These are phyloP conservation scores for Propithecus deckenii DNA, from an alignment of 2,797 vertebrate genomes.

Conservation along the genomic window DNA sequence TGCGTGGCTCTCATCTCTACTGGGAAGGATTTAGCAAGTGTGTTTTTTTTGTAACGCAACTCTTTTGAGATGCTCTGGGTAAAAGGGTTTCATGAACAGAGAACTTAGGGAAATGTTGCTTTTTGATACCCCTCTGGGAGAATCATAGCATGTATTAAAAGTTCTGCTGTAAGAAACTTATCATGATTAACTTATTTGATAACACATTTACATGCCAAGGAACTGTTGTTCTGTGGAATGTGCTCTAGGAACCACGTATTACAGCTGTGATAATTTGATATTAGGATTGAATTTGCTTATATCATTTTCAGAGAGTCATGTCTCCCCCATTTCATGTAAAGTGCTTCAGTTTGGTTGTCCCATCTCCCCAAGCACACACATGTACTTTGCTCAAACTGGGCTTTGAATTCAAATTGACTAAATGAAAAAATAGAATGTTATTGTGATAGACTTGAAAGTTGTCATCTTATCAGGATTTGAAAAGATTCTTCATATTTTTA, in stretches of 20 bases:
- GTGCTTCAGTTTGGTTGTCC: neutral
- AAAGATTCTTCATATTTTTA: neutral
- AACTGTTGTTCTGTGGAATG: neutral
- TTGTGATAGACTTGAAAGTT: conserved; percentile 13
- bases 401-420: neutral
- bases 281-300: neutral
- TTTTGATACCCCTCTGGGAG: neutral
- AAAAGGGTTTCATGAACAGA: conserved; percentile 24
- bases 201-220: neutral
- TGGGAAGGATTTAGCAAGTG: neutral
- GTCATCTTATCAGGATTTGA: neutral
- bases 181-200: conserved; percentile 45
- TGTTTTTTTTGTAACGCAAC: neutral
- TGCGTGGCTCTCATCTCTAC: neutral
- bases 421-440: neutral
- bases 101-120: neutral
- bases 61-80: conserved; percentile 31
- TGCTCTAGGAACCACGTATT: neutral
- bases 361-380: neutral
- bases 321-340: neutral
- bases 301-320: conserved; percentile 18
- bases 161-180: neutral
- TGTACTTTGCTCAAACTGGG: neutral
- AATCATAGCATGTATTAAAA: neutral
- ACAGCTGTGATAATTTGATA: neutral